These are phyloP conservation scores for Timema podura DNA, from an alignment of 2,888 invertebrate genomes.

Conservation along the genomic window DNA sequence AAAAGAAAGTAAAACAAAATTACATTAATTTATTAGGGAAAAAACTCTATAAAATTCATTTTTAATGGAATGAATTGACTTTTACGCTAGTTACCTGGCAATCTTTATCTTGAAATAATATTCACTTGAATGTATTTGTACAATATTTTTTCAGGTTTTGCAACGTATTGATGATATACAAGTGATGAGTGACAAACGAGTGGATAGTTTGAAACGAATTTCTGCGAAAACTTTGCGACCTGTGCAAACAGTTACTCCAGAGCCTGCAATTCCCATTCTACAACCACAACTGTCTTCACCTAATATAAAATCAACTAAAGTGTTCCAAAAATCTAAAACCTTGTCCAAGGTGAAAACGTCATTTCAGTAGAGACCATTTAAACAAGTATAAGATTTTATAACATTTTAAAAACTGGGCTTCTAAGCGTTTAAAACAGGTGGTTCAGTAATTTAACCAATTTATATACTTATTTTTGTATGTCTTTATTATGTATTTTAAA, in stretches of 20 bases:
- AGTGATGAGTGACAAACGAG: slow-evolving; percentile 85
- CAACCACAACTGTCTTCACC: slow-evolving; percentile 56
- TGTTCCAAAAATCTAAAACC: slow-evolving; percentile 50
- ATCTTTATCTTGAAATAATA: too few relatives aligned
- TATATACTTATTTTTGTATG: too few relatives aligned
- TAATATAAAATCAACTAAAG: slow-evolving; percentile 33
- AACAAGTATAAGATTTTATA: too few relatives aligned
- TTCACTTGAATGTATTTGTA: too few relatives aligned
- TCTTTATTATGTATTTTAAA: too few relatives aligned
- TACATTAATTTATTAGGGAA: too few relatives aligned
- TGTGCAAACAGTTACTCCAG: slow-evolving; percentile 76
- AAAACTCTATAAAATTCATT: too few relatives aligned
- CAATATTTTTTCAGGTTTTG: slow-evolving; percentile 60
- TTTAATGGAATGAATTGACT: too few relatives aligned
- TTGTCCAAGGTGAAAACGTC: slow-evolving; percentile 47
- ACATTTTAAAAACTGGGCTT: too few relatives aligned
- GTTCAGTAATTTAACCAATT: too few relatives aligned
- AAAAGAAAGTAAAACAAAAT: too few relatives aligned
- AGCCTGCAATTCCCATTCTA: slow-evolving; percentile 58
- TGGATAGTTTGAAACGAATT: slow-evolving; percentile 65
- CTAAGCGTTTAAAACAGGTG: too few relatives aligned
- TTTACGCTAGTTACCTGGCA: slow-evolving; percentile 1
- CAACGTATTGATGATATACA: slow-evolving; percentile 93
- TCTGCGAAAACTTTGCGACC: slow-evolving; percentile 69
- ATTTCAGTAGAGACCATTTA: neutral